Percentiles rank a stretch among this genome's conserved stretches.
These are phyloP conservation scores for Forbesichthys agassizii DNA, from an alignment of 2,113 vertebrate genomes.

Conservation along the genomic window DNA sequence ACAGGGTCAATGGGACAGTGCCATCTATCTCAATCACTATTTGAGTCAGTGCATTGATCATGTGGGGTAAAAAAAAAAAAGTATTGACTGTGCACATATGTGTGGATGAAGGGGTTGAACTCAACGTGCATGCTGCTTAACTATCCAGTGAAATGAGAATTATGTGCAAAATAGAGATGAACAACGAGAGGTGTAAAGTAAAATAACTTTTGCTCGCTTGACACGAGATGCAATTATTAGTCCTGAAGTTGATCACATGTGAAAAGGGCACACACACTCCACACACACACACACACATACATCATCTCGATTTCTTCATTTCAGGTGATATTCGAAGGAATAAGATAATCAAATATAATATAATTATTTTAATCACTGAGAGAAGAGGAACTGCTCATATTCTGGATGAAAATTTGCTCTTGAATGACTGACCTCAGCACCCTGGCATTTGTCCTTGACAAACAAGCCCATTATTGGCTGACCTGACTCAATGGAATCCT, in stretches of 20 bases:
- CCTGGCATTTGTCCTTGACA: constrained; percentile 64
- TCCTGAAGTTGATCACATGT: too few species aligned
- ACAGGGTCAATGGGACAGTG: constrained; percentile 29
- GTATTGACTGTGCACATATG: constrained; percentile 51
- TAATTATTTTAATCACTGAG: background rate
- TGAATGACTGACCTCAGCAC: constrained; percentile 57
- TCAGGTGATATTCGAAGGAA: constrained; percentile 17
- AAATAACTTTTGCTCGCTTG: too few species aligned
- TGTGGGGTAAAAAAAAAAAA: constrained; percentile 33
- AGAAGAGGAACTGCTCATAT: constrained; percentile 22
- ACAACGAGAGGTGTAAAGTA: too few species aligned
- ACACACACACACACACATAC: background rate
- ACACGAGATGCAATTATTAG: too few species aligned
- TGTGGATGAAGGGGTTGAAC: constrained; percentile 39
- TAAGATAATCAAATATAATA: background rate
- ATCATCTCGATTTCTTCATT: constrained; percentile 10
- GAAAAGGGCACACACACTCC: too few species aligned
- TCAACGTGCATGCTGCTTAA: constrained; percentile 50
- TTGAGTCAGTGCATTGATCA: constrained; percentile 62
- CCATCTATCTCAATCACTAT: constrained; percentile 16
- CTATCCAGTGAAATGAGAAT: constrained; percentile 1
- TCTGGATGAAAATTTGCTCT: constrained; percentile 55
- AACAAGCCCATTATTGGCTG: constrained; percentile 70
- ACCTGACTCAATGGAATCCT: constrained; percentile 65
- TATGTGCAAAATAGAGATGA: background rate